phyloP scores from a whole-genome alignment of 2,113 vertebrate genomes.

The Azemiops feae region DNA sequence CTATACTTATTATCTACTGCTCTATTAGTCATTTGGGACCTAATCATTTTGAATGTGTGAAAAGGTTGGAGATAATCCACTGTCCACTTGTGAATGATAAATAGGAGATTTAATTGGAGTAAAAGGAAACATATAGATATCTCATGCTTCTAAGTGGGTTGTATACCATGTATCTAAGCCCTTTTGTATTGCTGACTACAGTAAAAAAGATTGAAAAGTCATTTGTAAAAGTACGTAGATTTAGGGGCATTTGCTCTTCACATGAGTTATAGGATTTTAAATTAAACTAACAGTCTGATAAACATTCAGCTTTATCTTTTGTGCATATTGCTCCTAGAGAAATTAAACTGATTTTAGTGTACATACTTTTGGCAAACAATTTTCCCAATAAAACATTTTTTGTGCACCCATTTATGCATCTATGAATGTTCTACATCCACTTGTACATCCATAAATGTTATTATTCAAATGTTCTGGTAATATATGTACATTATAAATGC shows the following conservation, averaged over 20 bases:
- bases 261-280: background rate
- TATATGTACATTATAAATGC: background rate
- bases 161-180: background rate
- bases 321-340: background rate
- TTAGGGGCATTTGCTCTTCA: background rate
- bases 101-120: background rate
- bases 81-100: background rate
- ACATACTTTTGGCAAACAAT: background rate
- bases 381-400: background rate
- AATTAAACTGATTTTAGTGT: background rate
- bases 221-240: background rate
- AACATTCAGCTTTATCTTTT: background rate
- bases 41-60: no score
- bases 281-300: background rate
- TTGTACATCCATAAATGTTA: background rate
- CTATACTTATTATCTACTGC: background rate
- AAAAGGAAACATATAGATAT: background rate
- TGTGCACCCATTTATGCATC: background rate
- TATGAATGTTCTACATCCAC: background rate
- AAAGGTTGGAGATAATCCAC: background rate
- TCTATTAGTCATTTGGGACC: background rate
- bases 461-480: background rate
- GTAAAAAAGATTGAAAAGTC: background rate
- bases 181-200: background rate
- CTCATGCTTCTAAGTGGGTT: background rate